These are phyloP conservation scores for Melanostoma scalare DNA, from an alignment of 2,888 invertebrate species.

Conservation along the genomic window DNA sequence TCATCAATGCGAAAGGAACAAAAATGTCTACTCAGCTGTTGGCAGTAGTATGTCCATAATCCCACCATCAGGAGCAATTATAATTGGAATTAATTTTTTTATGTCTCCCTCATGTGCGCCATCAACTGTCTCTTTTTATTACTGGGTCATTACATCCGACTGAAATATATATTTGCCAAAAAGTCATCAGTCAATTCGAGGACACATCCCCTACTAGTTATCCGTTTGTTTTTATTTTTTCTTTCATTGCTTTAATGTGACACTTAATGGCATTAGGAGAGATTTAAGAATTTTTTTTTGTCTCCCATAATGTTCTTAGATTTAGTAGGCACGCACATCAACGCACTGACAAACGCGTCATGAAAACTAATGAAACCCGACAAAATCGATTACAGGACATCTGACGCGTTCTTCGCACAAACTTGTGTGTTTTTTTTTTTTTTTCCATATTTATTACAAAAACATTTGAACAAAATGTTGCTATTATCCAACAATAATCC, in stretches of 20 bases:
- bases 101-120: neutral
- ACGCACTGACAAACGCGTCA: constrained; percentile 23
- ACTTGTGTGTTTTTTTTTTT: constrained; percentile 8
- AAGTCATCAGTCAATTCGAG: constrained; percentile 42
- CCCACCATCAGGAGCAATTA: neutral
- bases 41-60: neutral
- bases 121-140: constrained; percentile 12
- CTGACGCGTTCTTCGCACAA: constrained; percentile 31
- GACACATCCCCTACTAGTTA: constrained; percentile 12
- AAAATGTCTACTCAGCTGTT: neutral
- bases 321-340: constrained; percentile 12
- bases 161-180: neutral
- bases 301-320: constrained; percentile 6
- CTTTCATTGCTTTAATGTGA: constrained; percentile 28
- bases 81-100: neutral
- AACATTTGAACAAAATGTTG: constrained; percentile 41
- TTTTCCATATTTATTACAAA: constrained; percentile 15
- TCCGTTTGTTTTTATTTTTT: constrained; percentile 4
- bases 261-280: constrained; percentile 46
- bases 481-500: constrained; percentile 69
- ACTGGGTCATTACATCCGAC: neutral
- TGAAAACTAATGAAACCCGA: constrained; percentile 64
- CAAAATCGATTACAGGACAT: constrained; percentile 62
- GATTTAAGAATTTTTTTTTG: constrained; percentile 40
- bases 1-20: neutral